Base-by-base conservation (phyloP, 1,140 invertebrate genomes). In the Leucophenga varia region DNA sequence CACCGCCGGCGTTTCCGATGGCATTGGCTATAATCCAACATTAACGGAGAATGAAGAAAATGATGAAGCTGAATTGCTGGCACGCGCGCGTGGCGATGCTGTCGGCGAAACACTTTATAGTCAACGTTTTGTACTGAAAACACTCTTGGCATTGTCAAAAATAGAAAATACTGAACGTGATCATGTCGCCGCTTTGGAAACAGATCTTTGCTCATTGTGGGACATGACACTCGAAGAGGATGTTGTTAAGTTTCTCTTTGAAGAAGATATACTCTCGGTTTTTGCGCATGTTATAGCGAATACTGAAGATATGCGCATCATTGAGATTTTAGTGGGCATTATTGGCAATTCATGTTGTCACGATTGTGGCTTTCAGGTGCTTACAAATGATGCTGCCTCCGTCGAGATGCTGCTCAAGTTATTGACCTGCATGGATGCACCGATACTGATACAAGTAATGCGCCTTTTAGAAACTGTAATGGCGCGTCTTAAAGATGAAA, bases 51-150 rank as follows among this genome's bases (percentile, higher is more conserved):
- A 57, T 12, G 54, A 57, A 30, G 49, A 43, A 6, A 59, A 34
- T 46, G 44, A 25, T 14, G 6, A 37, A 10, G 19, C 19, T 14
- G 35, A 67, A 8, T 34, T 71, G 30, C 37, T 77, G 32, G 61
- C 76, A 51, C 80, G 79, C 61, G 74, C 86, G 48, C 81, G 79
- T 59, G 87, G 86, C 22, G 88, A 90, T 75, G 83, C 82, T 17
- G 83, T 91, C 22, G 87, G 87, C 21, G 79, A 86, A 48, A 90
- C 87, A 1, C 78, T 88, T 12, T 90, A 88, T 57, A 89, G 86
- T 75, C 79, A 84, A 63, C 78, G 83, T 43, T 89, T 86, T 77
- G 85, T 89, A 41, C 70, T 90, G 3, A 84, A 81, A 60, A 84
- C 82, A 31, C 67, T 91, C 9, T 53, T 84, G 43, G 77, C 79